Evolutionary conservation across 2,113 vertebrate species (phyloP), one percentile per base, ranked within the genome.

Genomic region (Rhynchomys soricoides): DNA sequence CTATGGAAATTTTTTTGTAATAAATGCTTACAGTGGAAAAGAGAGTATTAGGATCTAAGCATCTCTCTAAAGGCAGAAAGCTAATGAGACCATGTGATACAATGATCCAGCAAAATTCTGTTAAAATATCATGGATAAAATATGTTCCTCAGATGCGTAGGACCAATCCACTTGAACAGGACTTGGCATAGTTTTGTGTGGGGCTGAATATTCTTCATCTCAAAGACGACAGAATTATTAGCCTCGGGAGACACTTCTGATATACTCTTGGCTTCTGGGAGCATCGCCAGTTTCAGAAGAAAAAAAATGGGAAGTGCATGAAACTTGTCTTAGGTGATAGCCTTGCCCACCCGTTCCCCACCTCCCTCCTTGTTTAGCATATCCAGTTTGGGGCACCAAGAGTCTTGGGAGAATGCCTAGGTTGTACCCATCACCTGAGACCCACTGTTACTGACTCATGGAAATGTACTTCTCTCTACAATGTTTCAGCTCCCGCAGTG

Each of bases 201-300:
- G 86, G 34, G 43, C 77, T 96, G 88, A 92, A 92, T 89, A 62
- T 89, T 78, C n/a, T 91, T 89, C 34, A n/a, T 91, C 50, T 95
- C 50, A 62, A 52, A 66, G 34, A 70, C 93, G 87, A 90, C 90
- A 97, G 89, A 92, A 86, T 95, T 92, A 93, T 95, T 90, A 88
- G 70, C 45, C 89, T 92, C 66, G 50, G 66, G 92, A 97, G 93
- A 86, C 70, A 90, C 86, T 93, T 96, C 79, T 92, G 90, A 79
- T 95, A 92, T 29, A 77, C 17, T 22, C 29, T 95, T 95, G 77
- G 66, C 29, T 96, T 90, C 90, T 91, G 89, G 92, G 94, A 95
- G 1, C 34, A 86, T 34, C 3, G 82, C 89, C 91, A 95, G 15
- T 86, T 95, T 95, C 86, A 82, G 17, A 45, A 45, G 21, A 26